These are phyloP conservation scores for Antigone vipio DNA, from an alignment of 2,113 vertebrate species.

Conservation along the genomic window DNA sequence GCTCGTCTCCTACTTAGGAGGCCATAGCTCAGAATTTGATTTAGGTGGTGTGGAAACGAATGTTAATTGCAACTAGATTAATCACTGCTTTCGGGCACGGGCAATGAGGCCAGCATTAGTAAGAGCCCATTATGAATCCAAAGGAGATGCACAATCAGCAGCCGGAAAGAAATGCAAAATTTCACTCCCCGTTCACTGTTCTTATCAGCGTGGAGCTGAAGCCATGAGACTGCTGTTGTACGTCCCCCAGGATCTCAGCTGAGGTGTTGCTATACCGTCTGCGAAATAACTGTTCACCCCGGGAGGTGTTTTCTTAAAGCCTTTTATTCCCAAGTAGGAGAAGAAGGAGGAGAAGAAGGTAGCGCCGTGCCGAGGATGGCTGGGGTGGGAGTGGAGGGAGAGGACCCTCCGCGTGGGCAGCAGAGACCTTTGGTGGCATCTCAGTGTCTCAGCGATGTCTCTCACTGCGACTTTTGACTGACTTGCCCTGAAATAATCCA, in stretches of 20 bases:
- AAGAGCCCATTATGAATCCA: neutral
- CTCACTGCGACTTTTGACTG: fast-evolving
- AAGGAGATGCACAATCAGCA: neutral
- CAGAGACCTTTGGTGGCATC: neutral
- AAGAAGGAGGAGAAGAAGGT: neutral
- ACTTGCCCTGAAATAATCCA: neutral
- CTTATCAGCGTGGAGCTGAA: fast-evolving
- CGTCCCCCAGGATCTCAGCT: neutral
- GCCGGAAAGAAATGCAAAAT: neutral
- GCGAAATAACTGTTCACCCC: neutral
- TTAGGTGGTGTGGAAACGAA: neutral
- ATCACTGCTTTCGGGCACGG: neutral
- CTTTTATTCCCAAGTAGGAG: neutral
- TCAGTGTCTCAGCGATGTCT: neutral
- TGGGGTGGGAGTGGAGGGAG: neutral
- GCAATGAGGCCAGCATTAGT: neutral
- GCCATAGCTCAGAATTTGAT: neutral
- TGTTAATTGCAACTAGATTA: neutral
- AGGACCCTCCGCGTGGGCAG: fast-evolving
- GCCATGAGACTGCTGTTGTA: fast-evolving
- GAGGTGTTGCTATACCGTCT: neutral
- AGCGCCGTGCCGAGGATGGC: fast-evolving
- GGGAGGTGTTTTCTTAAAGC: neutral
- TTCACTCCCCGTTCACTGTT: neutral
- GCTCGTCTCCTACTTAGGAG: neutral